Conservation (phyloP, 2,797 vertebrate genomes). For the Sebastes vulpes region DNA sequence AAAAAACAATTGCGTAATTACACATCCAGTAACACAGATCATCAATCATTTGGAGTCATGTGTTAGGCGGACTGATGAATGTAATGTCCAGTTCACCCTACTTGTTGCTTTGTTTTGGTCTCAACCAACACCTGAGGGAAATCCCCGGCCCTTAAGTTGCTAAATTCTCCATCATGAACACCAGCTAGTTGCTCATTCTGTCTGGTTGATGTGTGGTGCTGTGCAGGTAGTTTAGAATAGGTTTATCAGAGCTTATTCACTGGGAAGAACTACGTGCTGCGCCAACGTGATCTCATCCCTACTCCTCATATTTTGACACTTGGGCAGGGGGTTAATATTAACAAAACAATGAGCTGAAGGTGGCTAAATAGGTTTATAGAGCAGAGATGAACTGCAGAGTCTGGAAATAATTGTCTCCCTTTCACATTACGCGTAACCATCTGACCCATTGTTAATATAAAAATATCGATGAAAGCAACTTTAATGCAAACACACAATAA, state of each 20-base stretch:
- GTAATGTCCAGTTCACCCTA: not conserved
- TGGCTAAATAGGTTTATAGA: not conserved
- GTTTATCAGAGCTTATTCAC: not conserved
- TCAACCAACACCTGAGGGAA: not conserved
- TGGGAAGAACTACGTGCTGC: not conserved
- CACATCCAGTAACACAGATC: not conserved
- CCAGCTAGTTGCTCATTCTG: not conserved
- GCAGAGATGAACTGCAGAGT: not conserved
- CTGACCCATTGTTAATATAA: not conserved
- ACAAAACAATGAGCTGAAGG: constrained; percentile 4
- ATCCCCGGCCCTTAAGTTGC: not conserved
- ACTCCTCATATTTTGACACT: not conserved
- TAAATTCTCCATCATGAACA: not conserved
- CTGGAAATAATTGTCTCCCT: not conserved
- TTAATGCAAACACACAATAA: constrained; percentile 1
- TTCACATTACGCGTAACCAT: not conserved
- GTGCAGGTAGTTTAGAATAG: not conserved
- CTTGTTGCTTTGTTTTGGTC: not conserved
- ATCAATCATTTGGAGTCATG: not conserved
- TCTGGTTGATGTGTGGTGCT: not conserved
- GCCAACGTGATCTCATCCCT: not conserved
- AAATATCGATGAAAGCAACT: not conserved
- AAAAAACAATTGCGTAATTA: not conserved
- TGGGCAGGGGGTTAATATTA: not conserved
- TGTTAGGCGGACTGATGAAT: not conserved